Conservation (phyloP, 92 coral and sea anemone species). For the Epizoanthus fatuus region DNA sequence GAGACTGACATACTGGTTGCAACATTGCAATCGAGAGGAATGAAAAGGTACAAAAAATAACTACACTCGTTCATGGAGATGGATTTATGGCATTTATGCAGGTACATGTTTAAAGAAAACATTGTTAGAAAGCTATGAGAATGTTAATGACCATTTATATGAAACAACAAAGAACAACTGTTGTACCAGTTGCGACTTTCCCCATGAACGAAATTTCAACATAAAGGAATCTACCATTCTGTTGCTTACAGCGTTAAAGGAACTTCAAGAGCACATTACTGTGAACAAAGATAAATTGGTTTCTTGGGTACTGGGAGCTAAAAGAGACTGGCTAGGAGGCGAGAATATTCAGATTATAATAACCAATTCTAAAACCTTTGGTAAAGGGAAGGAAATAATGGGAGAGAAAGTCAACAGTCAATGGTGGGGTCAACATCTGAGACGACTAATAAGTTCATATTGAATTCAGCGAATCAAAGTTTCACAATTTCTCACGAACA, state of each 20-base stretch:
- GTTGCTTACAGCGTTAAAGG: constrained; percentile 50
- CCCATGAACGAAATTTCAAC: constrained; percentile 43
- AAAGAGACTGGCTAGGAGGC: constrained; percentile 8
- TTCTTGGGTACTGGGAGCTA: constrained; percentile 14
- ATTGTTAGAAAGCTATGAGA: constrained; percentile 12
- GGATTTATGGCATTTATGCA: constrained; percentile 57
- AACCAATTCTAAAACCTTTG: not conserved
- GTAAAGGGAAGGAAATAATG: not conserved
- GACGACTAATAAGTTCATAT: constrained; percentile 7
- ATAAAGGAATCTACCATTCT: constrained; percentile 43
- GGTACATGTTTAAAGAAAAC: constrained; percentile 50
- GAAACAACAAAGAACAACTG: constrained; percentile 48
- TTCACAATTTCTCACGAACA: not conserved
- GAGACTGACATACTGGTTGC: constrained; percentile 40
- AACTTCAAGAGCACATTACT: constrained; percentile 6
- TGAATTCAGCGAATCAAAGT: not conserved
- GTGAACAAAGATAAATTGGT: not conserved
- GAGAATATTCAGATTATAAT: not conserved
- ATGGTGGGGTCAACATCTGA: not conserved
- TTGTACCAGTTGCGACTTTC: constrained; percentile 69
- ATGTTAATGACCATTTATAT: not conserved
- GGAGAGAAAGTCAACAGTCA: not conserved
- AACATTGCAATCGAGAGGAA: constrained; percentile 27
- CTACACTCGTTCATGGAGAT: constrained; percentile 63
- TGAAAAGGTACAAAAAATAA: constrained; percentile 19